These are phyloP conservation scores for Cassiopea xamachana DNA, from an alignment of 30 jellyfish, hydroid and myxozoan species.

Conservation along the genomic window DNA sequence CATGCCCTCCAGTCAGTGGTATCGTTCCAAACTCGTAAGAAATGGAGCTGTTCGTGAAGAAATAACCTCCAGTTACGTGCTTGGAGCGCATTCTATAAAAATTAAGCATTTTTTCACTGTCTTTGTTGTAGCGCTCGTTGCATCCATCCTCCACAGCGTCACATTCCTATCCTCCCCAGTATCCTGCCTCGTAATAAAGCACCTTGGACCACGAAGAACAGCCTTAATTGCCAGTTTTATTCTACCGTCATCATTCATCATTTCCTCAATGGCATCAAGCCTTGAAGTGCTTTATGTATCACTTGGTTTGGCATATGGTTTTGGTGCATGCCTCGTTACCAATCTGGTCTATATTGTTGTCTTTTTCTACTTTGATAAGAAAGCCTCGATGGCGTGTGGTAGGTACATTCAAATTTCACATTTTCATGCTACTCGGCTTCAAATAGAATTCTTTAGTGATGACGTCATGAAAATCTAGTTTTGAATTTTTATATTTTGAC, in stretches of 20 bases:
- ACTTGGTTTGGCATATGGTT: constrained; percentile 19
- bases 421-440: not conserved
- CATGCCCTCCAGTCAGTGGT: too few species aligned
- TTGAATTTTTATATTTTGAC: too few species aligned
- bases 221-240: not conserved
- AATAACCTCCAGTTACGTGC: too few species aligned
- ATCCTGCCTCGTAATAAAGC: constrained; percentile 12
- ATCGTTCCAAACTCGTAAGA: too few species aligned
- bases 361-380: constrained; percentile 18
- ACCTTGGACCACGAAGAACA: constrained; percentile 16
- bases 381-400: constrained; percentile 36
- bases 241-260: constrained; percentile 1
- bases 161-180: constrained; percentile 41
- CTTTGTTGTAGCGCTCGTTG: constrained; percentile 12
- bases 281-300: constrained; percentile 35
- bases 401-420: not conserved
- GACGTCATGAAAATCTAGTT: too few species aligned
- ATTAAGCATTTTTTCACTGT: not conserved
- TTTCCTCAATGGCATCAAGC: not conserved
- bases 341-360: constrained; percentile 13
- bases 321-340: constrained; percentile 38
- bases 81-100: not conserved
- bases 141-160: constrained; percentile 43
- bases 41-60: too few species aligned
- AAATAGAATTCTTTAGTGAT: too few species aligned